Base-by-base conservation (phyloP, 1,140 invertebrate genomes). In the Doryteuthis pealeii region DNA sequence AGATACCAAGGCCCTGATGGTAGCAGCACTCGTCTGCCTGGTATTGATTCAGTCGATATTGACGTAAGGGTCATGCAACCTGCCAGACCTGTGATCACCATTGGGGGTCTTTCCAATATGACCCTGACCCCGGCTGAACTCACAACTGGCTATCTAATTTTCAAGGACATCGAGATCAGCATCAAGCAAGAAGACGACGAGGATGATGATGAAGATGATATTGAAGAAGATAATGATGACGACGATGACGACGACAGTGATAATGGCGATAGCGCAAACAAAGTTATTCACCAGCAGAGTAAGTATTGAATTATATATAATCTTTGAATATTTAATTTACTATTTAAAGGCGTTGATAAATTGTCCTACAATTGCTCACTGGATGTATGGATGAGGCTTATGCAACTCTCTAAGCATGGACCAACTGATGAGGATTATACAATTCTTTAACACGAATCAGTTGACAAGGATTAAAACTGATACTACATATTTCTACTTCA, bases 31-130 rank as follows among this genome's bases (percentile, higher is more conserved):
- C 54, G 22, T 22, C 18, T 62, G 18, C 26, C 54, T 2, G 54
- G 54, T 28, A 28, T 62, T 62, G 2, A 2, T 28, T 88, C 91
- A 1, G 91, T 94, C 0, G 93, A 95, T 83, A 93, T 93, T 10
- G 95, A 94, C 87, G 91, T 96, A 15, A 94, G 95, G 90, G 95
- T 97, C 8, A 88, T 96, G 75, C 92, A 94, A 79, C 93, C 94
- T 8, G 93, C 94, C 80, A 92, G 93, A 76, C 95, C 95, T 18
- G 92, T 91, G 70, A 95, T 96, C 78, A 91, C 92, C 26, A 91
- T 97, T 70, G 94, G 93, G 85, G 95, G 95, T 33, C 78, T 76
- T 28, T 91, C 91, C 35, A 95, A 95, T 85, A 90, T 94, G 69
- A 93, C 94, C 1, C 88, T 93, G n/a, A 93, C 95, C 83, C 95